Percentiles rank a stretch among this genome's conserved stretches.
Evolutionary conservation across 2,113 vertebrate species (phyloP).

Genomic region (Archocentrus centrarchus): DNA sequence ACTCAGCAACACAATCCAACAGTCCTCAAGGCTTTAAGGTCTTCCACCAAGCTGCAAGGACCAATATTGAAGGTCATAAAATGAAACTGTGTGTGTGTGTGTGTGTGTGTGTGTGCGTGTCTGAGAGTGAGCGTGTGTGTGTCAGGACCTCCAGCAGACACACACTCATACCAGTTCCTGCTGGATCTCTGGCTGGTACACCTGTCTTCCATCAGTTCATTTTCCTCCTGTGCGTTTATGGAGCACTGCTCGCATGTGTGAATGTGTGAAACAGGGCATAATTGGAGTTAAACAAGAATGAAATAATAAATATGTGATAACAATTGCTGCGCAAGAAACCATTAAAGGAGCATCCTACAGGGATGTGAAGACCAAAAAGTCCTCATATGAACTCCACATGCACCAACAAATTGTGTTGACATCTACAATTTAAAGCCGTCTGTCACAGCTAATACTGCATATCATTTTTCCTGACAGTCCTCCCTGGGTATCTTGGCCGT

Average conservation of each 20-base stretch:
- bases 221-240: not conserved
- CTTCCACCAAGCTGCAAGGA: too few species aligned
- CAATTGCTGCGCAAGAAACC: not conserved
- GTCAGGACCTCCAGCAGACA: fast-evolving
- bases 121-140: too few species aligned
- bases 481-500: conserved; percentile 40
- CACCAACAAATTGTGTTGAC: conserved; percentile 17
- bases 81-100: too few species aligned
- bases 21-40: too few species aligned
- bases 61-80: too few species aligned
- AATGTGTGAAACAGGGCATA: not conserved
- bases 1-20: too few species aligned
- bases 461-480: conserved; percentile 19
- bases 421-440: conserved; percentile 18
- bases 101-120: too few species aligned
- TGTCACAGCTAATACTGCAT: conserved; percentile 20
- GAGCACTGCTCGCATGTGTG: not conserved
- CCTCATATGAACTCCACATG: conserved; percentile 18
- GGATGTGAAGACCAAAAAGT: not conserved
- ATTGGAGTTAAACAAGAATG: not conserved
- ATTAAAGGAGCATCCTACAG: not conserved
- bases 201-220: not conserved
- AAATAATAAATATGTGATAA: not conserved
- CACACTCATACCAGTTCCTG: not conserved
- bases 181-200: not conserved